Percentiles rank a stretch among this genome's conserved stretches.
phyloP scores from a whole-genome alignment of 2,113 vertebrate genomes.

The Spea multiplicata region DNA sequence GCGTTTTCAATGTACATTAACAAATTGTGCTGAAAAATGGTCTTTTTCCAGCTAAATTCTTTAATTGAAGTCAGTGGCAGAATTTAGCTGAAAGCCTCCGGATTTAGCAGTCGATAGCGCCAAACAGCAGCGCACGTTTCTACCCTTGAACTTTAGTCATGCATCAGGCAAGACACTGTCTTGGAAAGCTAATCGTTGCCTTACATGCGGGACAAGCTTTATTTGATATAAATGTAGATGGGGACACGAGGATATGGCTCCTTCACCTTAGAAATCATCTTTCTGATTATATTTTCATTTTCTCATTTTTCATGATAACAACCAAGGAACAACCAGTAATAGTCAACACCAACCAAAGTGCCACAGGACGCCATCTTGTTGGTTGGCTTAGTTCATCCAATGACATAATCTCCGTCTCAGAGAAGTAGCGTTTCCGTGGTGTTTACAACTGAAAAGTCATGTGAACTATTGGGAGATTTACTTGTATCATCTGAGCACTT shows the following conservation, averaged over 20 bases:
- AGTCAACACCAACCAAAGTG: no score
- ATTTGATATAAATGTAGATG: not conserved
- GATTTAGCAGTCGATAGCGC: not conserved
- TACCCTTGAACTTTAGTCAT: not conserved
- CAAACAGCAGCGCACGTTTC: not conserved
- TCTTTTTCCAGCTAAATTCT: not conserved
- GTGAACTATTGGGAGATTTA: slow-evolving; percentile 55
- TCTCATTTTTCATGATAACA: no score
- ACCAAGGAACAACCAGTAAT: no score
- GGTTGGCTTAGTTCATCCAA: no score
- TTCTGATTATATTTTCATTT: not conserved
- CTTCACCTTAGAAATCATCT: not conserved
- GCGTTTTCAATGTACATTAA: not conserved
- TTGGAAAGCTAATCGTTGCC: not conserved
- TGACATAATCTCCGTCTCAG: not conserved
- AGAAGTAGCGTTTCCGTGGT: slow-evolving; percentile 35
- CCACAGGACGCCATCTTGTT: no score
- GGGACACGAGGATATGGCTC: not conserved
- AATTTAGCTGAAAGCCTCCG: not conserved
- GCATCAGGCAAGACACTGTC: not conserved
- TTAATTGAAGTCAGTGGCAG: not conserved
- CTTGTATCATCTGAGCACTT: slow-evolving; percentile 51
- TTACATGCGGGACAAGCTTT: not conserved
- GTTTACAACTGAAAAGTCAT: slow-evolving; percentile 48
- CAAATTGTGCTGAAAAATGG: not conserved